Evolutionary conservation across 2,113 vertebrate genomes (phyloP).

Genomic region (Propithecus coquereli): DNA sequence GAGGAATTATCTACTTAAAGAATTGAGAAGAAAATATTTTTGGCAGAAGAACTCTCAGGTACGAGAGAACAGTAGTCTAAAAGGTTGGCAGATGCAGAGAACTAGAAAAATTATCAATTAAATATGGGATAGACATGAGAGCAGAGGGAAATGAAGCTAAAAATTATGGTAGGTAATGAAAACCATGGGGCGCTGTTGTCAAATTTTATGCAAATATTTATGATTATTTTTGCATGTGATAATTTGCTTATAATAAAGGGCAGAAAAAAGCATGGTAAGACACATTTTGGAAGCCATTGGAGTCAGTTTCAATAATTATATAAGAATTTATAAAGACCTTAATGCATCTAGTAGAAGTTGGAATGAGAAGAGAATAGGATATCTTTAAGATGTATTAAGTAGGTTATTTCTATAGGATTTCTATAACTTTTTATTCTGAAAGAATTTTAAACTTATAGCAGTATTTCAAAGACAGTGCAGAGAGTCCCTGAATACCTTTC

Average conservation of each 20-base stretch:
- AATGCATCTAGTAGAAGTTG: neutral
- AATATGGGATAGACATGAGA: neutral
- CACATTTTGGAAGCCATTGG: neutral
- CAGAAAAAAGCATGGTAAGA: neutral
- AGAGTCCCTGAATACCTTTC: neutral
- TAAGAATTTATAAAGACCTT: neutral
- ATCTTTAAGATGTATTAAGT: neutral
- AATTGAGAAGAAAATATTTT: neutral
- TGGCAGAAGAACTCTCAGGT: neutral
- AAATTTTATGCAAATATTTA: neutral
- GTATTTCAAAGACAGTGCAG: neutral
- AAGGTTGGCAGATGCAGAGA: neutral
- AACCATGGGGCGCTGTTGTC: neutral
- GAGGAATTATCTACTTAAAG: neutral
- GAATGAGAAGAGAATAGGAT: neutral
- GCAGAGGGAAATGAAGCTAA: neutral
- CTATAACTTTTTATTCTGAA: neutral
- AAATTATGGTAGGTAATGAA: neutral
- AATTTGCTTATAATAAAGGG: neutral
- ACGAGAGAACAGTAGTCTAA: neutral
- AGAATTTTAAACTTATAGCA: neutral
- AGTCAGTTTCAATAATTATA: neutral
- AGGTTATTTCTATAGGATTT: neutral
- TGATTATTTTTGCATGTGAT: neutral
- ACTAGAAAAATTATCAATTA: neutral